A percentile compares a stretch with the other conserved stretches of the same genome.
Conservation (phyloP, 2,888 invertebrate genomes). For the Ornithoptera alexandrae region DNA sequence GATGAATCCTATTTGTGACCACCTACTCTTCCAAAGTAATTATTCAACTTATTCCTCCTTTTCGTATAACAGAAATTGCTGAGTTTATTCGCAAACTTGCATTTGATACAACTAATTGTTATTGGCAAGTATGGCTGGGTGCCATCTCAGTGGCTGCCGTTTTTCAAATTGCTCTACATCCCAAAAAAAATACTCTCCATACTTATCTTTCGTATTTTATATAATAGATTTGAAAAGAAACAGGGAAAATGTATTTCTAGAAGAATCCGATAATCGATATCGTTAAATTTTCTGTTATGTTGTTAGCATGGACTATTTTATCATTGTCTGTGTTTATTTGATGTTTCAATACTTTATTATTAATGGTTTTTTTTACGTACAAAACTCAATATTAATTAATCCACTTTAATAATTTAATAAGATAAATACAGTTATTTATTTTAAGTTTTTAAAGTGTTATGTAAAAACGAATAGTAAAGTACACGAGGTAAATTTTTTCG, state of each 20-base stretch:
- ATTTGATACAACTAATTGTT: constrained; percentile 8
- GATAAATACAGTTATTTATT: too few relatives aligned
- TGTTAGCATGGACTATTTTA: not conserved
- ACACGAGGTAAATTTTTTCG: too few relatives aligned
- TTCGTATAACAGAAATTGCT: too few relatives aligned
- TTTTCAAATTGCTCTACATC: constrained; percentile 8
- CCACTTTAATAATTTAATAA: too few relatives aligned
- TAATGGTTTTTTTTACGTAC: not conserved
- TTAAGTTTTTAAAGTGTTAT: too few relatives aligned
- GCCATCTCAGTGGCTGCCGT: constrained; percentile 7
- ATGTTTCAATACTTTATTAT: not conserved
- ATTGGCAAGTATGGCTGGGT: constrained; percentile 9
- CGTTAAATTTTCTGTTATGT: constrained; percentile 1
- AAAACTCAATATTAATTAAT: too few relatives aligned
- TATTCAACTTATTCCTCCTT: too few relatives aligned
- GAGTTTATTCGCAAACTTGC: too few relatives aligned
- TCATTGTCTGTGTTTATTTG: not conserved
- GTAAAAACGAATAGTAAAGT: not conserved
- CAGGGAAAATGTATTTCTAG: constrained; percentile 9
- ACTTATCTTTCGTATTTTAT: constrained; percentile 19
- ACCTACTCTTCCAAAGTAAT: too few relatives aligned
- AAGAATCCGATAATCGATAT: constrained; percentile 10
- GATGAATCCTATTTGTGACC: too few relatives aligned
- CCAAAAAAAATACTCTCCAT: constrained; percentile 1
- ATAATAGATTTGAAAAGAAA: constrained; percentile 11